A percentile compares a stretch with the other conserved stretches of the same genome.
Evolutionary conservation across 2,113 vertebrate species (phyloP).

Genomic region (Holacanthus passer): DNA sequence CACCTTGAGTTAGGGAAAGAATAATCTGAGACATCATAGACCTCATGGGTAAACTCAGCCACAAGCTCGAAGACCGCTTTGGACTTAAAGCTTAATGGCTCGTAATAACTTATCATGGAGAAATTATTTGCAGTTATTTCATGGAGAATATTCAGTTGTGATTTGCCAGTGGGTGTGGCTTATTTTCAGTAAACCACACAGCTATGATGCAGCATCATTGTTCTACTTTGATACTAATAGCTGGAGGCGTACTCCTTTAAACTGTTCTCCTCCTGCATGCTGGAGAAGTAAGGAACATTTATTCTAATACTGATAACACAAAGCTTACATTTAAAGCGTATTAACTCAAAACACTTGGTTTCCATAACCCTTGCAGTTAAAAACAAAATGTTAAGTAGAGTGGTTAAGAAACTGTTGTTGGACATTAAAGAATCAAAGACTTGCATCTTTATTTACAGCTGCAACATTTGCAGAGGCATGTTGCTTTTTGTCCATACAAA

Average conservation of each 20-base stretch:
- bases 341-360: neutral
- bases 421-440: neutral
- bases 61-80: constrained; percentile 21
- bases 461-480: neutral
- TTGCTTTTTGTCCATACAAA: neutral
- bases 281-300: neutral
- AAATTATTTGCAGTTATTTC: constrained; percentile 14
- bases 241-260: neutral
- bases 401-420: neutral
- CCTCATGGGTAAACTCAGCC: constrained; percentile 56
- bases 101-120: constrained; percentile 7
- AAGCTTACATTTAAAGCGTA: neutral
- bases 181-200: constrained; percentile 4
- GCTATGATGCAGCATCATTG: neutral
- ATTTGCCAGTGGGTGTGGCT: constrained; percentile 7
- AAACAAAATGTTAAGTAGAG: constrained; percentile 5
- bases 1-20: constrained; percentile 70
- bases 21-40: constrained; percentile 58
- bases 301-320: neutral
- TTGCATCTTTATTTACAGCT: neutral
- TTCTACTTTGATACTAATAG: neutral
- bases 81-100: constrained; percentile 21
- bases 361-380: neutral
- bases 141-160: neutral
- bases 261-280: neutral